Evolutionary conservation across 2,797 vertebrate genomes (phyloP).

Genomic region (Gymnothorax reevesii): DNA sequence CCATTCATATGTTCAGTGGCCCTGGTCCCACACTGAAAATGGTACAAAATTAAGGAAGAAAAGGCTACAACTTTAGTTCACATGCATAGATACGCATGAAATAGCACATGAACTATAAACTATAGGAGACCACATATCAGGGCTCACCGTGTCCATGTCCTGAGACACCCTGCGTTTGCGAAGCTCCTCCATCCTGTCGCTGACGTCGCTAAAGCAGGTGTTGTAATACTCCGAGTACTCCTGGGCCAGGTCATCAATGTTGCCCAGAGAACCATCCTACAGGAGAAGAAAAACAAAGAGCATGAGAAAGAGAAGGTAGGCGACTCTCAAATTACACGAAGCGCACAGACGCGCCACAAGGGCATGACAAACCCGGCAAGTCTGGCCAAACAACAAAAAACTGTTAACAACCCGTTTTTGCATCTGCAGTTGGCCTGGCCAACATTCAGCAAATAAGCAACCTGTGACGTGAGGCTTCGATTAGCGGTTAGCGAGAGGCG

Average conservation of each 20-base stretch:
- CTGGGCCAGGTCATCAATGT: conserved; percentile 96
- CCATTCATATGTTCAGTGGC: not conserved
- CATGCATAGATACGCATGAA: too few relatives aligned
- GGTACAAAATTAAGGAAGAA: not conserved
- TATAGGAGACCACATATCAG: too few relatives aligned
- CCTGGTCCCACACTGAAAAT: not conserved
- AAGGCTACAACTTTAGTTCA: not conserved
- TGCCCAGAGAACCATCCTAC: conserved; percentile 95
- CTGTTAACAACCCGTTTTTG: conserved; percentile 21
- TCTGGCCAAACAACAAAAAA: not conserved
- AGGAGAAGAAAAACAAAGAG: conserved; percentile 3
- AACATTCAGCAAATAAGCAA: conserved; percentile 32
- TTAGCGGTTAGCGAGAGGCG: conserved; percentile 40
- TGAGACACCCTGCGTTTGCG: conserved; percentile 89
- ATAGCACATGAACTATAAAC: too few relatives aligned
- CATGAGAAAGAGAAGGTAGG: too few relatives aligned
- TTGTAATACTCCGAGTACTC: conserved; percentile 98
- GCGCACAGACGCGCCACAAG: not conserved
- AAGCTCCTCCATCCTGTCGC: conserved; percentile 95
- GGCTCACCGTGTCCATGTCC: conserved; percentile 87
- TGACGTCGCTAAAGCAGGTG: conserved; percentile 93
- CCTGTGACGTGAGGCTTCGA: conserved; percentile 37
- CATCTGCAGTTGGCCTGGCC: conserved; percentile 2
- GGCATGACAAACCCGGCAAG: not conserved
- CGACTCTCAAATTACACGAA: too few relatives aligned